Base-by-base conservation (phyloP, 2,113 vertebrate species). In the Microcebus tavaratra region DNA sequence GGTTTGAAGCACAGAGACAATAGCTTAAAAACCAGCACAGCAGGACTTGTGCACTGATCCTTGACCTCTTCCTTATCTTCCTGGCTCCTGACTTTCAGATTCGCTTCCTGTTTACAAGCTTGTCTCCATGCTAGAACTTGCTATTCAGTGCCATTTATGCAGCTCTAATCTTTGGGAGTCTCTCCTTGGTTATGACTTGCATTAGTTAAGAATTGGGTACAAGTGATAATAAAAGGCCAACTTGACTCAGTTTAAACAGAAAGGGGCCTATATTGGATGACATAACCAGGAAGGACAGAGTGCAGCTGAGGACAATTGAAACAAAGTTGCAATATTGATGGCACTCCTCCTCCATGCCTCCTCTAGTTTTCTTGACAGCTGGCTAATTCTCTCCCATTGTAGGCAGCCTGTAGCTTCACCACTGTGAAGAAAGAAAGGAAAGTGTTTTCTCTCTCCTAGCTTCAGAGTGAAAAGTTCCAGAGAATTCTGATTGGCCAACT, bases 31-130 rank as follows among this genome's bases (percentile, higher is more conserved):
- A 29, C 42, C 13, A 42, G 59, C 17, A 34, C 29, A 34, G 1
- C 14, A 11, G 39, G 42, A 55, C 61, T n/a, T 20, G 23, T 13
- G 12, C 17, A 21, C 6, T 21, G 55, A 53, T 87, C 48, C 27
- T 48, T 83, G 91, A 90, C 57, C 80, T 88, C 75, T 76, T 68
- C 42, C 85, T 87, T 72, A 81, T 91, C 76, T 76, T 31, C 13
- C 36, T 88, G 94, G 76, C 36, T 85, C 70, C 36, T 39, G 70
- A 61, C 34, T 87, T 57, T 27, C 27, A 90, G 73, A 70, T 88
- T 36, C 4, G 1, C 48, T 97, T 97, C 70, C 76, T 92, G 63
- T 90, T 94, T 94, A 88, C 27, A 70, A 68, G 57, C 63, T 48
- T 48, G 45, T 13, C 18, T 90, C 11, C 57, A 3, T 15, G 42